These are phyloP conservation scores for Remorina albescens DNA, from an alignment of 2,797 vertebrate species.

Conservation along the genomic window DNA sequence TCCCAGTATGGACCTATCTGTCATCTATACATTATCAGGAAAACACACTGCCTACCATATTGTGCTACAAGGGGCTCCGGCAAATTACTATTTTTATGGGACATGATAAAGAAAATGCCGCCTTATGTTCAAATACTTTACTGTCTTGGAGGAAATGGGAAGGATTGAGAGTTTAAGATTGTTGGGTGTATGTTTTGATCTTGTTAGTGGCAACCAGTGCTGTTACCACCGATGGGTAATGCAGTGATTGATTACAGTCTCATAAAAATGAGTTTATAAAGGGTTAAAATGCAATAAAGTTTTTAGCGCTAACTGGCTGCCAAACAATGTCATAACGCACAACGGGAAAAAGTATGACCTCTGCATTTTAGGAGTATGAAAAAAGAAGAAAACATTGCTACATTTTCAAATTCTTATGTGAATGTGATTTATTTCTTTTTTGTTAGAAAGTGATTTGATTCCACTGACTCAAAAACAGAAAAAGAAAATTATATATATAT, in stretches of 20 bases:
- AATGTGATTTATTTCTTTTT: background rate
- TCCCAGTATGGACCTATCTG: slow-evolving; percentile 93
- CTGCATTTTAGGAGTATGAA: background rate
- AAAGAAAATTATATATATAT: slow-evolving; percentile 7
- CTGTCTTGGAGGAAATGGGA: slow-evolving; percentile 82
- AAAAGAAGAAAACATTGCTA: slow-evolving; percentile 20
- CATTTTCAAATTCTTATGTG: slow-evolving; percentile 10
- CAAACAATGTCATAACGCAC: slow-evolving; percentile 22
- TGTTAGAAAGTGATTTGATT: background rate
- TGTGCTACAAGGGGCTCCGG: slow-evolving; percentile 93
- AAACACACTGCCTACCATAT: slow-evolving; percentile 94
- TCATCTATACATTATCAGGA: slow-evolving; percentile 97
- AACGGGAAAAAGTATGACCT: background rate
- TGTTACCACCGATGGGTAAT: slow-evolving; percentile 53
- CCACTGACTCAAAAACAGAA: background rate
- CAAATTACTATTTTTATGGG: slow-evolving; percentile 99
- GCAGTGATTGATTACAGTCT: slow-evolving; percentile 37
- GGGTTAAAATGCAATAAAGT: slow-evolving; percentile 65
- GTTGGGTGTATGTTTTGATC: slow-evolving; percentile 52
- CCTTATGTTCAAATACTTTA: slow-evolving; percentile 96
- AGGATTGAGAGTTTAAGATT: slow-evolving; percentile 73
- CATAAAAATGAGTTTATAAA: slow-evolving; percentile 58
- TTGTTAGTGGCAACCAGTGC: slow-evolving; percentile 67
- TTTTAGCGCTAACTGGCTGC: slow-evolving; percentile 47
- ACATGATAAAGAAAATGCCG: slow-evolving; percentile 97